phyloP scores from a whole-genome alignment of 2,113 vertebrate species.

The Pyxicephalus adspersus region DNA sequence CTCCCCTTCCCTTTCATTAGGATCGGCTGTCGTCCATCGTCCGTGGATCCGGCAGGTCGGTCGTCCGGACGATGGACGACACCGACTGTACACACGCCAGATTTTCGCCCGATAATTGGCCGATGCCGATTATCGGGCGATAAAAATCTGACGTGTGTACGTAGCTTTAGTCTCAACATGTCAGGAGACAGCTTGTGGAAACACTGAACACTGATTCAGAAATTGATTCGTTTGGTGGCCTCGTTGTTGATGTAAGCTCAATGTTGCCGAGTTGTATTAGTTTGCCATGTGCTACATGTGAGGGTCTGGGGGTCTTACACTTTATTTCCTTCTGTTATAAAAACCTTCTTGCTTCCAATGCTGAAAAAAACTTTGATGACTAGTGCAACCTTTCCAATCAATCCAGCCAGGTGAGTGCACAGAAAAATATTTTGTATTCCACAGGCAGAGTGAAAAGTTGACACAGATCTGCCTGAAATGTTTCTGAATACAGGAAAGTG shows the following conservation, averaged over 20 bases:
- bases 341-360: background rate
- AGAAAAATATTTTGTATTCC: background rate
- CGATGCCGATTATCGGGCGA: too few relatives aligned
- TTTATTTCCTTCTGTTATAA: background rate
- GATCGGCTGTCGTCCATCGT: too few relatives aligned
- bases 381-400: background rate
- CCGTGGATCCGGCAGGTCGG: too few relatives aligned
- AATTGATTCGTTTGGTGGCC: constrained; percentile 21
- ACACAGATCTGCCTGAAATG: background rate
- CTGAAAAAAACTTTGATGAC: background rate
- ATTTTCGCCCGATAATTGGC: too few relatives aligned
- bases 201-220: constrained; percentile 2
- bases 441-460: background rate
- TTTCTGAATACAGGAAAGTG: background rate
- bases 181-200: constrained; percentile 26
- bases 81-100: too few relatives aligned
- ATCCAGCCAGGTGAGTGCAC: background rate
- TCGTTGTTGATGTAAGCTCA: constrained; percentile 3
- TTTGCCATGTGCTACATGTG: background rate
- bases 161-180: constrained; percentile 2
- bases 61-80: too few relatives aligned
- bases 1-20: too few relatives aligned
- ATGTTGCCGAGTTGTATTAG: background rate
- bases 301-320: constrained; percentile 8
- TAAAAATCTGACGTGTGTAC: too few relatives aligned